Base-by-base conservation (phyloP, 1,140 invertebrate genomes). In the Caenorhabditis inopinata region DNA sequence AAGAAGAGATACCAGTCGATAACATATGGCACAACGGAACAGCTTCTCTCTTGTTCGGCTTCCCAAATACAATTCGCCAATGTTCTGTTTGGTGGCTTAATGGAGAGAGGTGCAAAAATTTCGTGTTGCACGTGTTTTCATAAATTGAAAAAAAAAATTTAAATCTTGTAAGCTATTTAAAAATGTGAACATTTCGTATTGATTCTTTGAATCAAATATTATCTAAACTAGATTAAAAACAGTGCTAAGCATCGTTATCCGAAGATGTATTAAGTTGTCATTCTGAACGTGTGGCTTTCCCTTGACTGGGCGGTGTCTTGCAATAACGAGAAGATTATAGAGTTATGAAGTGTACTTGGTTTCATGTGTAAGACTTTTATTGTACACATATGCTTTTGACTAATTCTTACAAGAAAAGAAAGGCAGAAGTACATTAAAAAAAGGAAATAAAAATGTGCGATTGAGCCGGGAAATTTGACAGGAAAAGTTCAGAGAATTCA, bases 361-460 rank as follows among this genome's bases (percentile, higher is more conserved):
- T 68, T 38, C 2, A 0, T 11, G 58, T 68, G 58, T 68, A 68
- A 68, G 29, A 68, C 27, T 68, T 68, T 68, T 68, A 68, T 68
- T 68, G 32, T 68, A 68, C 58, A 68, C 58, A 68, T 68, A 68
- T 68, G 58, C 32, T 68, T 62, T 62, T 16, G 76, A 78, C 53
- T 78, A 53, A 78, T 78, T 38, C 38, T 78, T 42, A 38, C 25
- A 35, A 35, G 73, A 74, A 74, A 45, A 74, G 35, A 23, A 25
- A 74, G n/a, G 35, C 46, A 75, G 32, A 68, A 68, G 38, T 32
- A 68, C 58, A 68, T 68, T 38, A 38, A 68, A 68, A 42, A 21
- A 42, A 11, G 25, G 7, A 21, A 5, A 42, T 5, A 14, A 42
- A 42, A 42, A 42, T 42, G 5, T 14, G 5, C 14, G 38, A 42